A percentile compares a stretch with the other conserved stretches of the same genome.
phyloP scores from a whole-genome alignment of 2,888 invertebrate genomes.

The Amiota mariae region DNA sequence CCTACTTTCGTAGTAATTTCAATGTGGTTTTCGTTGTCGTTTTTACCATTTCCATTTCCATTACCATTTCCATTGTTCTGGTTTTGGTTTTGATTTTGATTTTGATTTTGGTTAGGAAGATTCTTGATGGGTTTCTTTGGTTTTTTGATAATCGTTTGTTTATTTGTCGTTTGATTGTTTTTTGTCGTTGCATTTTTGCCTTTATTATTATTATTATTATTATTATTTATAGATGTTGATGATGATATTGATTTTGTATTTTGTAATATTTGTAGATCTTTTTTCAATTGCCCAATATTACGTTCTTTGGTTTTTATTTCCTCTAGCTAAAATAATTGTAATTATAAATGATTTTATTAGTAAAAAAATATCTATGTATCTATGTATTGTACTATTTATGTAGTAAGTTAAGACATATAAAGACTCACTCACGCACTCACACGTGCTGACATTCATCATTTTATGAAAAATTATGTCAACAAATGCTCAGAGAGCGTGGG shows the following conservation, averaged over 20 bases:
- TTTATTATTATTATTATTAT: conserved; percentile 44
- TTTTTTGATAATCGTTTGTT: conserved; percentile 58
- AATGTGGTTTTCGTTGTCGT: conserved; percentile 51
- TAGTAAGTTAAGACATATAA: too few relatives aligned
- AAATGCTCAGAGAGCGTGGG: too few relatives aligned
- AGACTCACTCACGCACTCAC: too few relatives aligned
- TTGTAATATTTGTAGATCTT: conserved; percentile 71
- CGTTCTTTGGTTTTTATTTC: conserved; percentile 82
- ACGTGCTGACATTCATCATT: too few relatives aligned
- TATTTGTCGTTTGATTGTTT: conserved; percentile 47
- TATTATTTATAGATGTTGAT: background rate
- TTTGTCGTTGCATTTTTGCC: conserved; percentile 65
- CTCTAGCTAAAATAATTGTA: conserved; percentile 76
- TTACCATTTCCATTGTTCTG: conserved; percentile 31
- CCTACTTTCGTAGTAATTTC: conserved; percentile 44
- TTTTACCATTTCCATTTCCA: conserved; percentile 35
- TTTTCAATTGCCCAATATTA: conserved; percentile 76
- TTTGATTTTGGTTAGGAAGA: conserved; percentile 21
- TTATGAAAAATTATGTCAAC: too few relatives aligned
- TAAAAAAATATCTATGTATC: too few relatives aligned
- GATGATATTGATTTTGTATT: conserved; percentile 48
- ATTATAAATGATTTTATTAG: too few relatives aligned
- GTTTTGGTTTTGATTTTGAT: too few relatives aligned
- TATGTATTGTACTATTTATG: too few relatives aligned
- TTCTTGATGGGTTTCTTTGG: conserved; percentile 63